phyloP scores from a whole-genome alignment of 2,113 vertebrate genomes.

The Nettapus auritus region DNA sequence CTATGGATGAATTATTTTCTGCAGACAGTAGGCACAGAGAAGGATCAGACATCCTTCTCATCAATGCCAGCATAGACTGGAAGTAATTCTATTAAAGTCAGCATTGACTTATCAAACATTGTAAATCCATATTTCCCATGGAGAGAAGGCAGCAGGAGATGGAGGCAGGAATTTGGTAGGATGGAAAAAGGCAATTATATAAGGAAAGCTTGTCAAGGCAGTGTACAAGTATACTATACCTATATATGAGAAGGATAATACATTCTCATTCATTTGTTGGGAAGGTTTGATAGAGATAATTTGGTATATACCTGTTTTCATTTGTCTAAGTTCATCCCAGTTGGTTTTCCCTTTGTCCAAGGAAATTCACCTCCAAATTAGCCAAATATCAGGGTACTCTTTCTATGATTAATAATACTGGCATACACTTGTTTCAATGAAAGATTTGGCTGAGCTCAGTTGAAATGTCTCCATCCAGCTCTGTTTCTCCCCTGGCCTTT shows the following conservation, averaged over 20 bases:
- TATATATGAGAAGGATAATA: neutral
- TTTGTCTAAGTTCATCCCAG: neutral
- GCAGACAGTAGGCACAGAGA: neutral
- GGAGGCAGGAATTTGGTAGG: neutral
- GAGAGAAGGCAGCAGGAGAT: neutral
- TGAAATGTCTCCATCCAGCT: neutral
- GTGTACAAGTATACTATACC: neutral
- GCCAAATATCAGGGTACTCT: neutral
- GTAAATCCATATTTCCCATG: slow-evolving; percentile 30
- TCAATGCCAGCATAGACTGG: neutral
- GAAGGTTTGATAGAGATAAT: neutral
- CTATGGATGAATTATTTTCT: neutral
- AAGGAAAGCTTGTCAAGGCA: neutral
- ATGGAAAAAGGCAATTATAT: neutral
- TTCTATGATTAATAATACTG: neutral
- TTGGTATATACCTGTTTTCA: neutral
- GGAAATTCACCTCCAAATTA: neutral
- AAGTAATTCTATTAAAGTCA: slow-evolving; percentile 35
- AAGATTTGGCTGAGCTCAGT: neutral
- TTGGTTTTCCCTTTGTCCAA: neutral
- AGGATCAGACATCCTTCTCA: neutral
- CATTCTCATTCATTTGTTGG: neutral
- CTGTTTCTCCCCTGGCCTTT: neutral
- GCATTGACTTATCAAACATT: neutral
- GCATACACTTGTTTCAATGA: neutral